Conservation (phyloP, 2,888 invertebrate genomes). For the Pseudanteris insignis region DNA sequence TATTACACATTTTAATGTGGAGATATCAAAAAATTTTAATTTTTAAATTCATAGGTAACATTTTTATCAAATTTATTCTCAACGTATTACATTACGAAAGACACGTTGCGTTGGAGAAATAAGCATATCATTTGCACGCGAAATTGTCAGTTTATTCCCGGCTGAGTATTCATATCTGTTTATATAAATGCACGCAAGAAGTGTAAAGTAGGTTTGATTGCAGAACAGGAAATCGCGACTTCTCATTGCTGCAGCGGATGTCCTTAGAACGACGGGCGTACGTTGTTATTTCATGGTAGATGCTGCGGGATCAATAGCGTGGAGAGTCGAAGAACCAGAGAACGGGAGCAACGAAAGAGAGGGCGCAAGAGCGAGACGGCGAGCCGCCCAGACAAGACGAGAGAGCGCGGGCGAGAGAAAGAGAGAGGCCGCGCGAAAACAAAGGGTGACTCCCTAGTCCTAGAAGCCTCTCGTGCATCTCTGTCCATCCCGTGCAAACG, state of each 20-base stretch:
- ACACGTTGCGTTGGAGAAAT: too few species aligned
- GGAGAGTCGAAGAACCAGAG: constrained; percentile 59
- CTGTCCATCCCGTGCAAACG: constrained; percentile 10
- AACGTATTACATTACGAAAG: too few species aligned
- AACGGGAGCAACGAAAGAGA: constrained; percentile 48
- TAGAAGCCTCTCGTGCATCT: constrained; percentile 47
- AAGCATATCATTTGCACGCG: too few species aligned
- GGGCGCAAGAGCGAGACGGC: constrained; percentile 42
- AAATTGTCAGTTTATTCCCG: too few species aligned
- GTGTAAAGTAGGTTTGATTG: constrained; percentile 10
- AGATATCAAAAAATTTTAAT: too few species aligned
- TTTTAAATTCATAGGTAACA: too few species aligned
- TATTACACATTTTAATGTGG: too few species aligned
- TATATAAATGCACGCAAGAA: too few species aligned
- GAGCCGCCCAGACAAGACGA: constrained; percentile 35
- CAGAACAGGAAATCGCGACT: constrained; percentile 33
- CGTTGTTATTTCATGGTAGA: constrained; percentile 66
- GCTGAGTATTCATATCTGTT: too few species aligned
- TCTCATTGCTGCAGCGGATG: constrained; percentile 37
- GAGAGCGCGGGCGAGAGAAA: constrained; percentile 44
- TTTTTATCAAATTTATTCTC: too few species aligned
- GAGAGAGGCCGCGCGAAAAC: constrained; percentile 49
- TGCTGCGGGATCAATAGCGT: constrained; percentile 67
- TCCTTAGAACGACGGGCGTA: constrained; percentile 53
- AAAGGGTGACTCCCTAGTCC: constrained; percentile 57